Percentiles rank a stretch among this genome's conserved stretches.
Conservation (phyloP, 2,113 vertebrate species). For the Lycaon pictus region DNA sequence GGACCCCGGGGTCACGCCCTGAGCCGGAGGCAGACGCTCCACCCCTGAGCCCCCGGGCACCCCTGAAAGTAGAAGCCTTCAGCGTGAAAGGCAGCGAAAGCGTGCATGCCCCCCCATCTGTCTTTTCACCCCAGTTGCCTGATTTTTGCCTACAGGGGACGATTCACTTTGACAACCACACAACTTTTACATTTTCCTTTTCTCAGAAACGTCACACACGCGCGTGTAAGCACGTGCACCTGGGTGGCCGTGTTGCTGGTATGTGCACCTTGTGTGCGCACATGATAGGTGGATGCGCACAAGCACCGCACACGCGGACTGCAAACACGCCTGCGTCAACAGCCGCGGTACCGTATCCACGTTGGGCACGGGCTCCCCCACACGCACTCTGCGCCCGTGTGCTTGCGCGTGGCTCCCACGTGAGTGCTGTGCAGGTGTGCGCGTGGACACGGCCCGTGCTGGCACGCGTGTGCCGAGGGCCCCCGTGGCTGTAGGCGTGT, state of each 20-base stretch:
- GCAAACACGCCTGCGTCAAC: background rate
- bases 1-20: no score
- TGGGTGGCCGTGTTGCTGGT: fast-evolving
- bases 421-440: fast-evolving
- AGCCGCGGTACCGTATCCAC: fast-evolving
- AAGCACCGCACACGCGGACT: background rate
- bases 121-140: background rate
- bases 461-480: background rate
- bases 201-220: background rate
- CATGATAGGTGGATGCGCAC: background rate
- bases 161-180: fast-evolving
- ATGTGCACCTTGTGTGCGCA: background rate
- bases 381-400: fast-evolving
- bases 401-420: background rate
- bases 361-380: background rate
- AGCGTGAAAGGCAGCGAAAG: background rate
- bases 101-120: background rate
- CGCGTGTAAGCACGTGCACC: fast-evolving
- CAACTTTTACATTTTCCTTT: background rate
- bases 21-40: no score
- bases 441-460: fast-evolving
- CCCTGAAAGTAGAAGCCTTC: background rate
- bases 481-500: background rate
- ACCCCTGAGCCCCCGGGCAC: no score
- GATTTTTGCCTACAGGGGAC: background rate